Evolutionary conservation across 30 jellyfish, hydroid and myxozoan species (phyloP).

Genomic region (Aurelia sp.): DNA sequence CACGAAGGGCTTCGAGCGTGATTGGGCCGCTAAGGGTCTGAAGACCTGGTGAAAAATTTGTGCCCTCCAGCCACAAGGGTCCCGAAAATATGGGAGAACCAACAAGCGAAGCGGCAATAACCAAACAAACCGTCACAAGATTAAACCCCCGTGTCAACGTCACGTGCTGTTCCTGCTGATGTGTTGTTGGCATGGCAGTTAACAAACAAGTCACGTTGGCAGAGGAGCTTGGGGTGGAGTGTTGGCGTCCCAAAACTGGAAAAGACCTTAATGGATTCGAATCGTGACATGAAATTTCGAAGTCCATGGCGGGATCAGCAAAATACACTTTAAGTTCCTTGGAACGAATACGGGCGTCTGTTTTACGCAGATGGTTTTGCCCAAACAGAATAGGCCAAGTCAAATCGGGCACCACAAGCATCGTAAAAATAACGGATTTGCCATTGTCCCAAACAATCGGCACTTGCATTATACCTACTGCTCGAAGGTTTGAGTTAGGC

Average conservation of each 20-base stretch:
- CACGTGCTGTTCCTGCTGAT: neutral
- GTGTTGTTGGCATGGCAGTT: neutral
- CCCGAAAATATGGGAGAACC: neutral
- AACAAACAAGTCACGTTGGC: neutral
- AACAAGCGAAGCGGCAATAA: neutral
- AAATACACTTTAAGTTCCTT: conserved; percentile 8
- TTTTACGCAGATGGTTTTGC: conserved; percentile 25
- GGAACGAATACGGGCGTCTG: conserved; percentile 14
- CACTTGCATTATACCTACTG: conserved; percentile 43
- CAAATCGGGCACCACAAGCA: conserved; percentile 50
- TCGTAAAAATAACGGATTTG: conserved; percentile 13
- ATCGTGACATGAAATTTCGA: neutral
- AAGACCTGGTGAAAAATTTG: neutral
- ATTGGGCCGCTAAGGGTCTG: neutral
- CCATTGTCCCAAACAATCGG: conserved; percentile 41
- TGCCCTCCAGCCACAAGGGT: neutral
- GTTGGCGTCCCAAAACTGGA: neutral
- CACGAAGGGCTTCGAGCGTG: no score
- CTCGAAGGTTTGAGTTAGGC: neutral
- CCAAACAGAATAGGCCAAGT: conserved; percentile 38
- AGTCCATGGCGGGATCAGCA: neutral
- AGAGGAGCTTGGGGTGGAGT: neutral
- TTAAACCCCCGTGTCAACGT: neutral
- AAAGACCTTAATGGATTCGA: neutral
- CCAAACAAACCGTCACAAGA: neutral